phyloP scores from a whole-genome alignment of 1,140 invertebrate genomes.

The Drosophila kanapiae region DNA sequence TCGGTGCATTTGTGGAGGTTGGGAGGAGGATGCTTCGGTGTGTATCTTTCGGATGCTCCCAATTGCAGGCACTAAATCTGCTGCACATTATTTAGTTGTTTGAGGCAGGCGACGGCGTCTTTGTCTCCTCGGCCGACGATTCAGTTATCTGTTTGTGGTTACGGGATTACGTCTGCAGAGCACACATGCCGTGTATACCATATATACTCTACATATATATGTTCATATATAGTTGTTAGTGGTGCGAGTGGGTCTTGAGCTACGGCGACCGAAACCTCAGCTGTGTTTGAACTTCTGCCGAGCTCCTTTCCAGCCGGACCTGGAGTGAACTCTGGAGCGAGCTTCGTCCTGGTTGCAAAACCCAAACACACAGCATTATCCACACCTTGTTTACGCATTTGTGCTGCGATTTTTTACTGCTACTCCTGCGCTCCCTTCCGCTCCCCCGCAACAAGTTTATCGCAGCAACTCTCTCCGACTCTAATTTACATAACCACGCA shows the following conservation, averaged over 20 bases:
- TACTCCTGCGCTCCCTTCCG: constrained; percentile 20
- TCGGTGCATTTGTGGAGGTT: background rate
- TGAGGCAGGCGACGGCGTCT: constrained; percentile 43
- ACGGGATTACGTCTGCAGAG: constrained; percentile 64
- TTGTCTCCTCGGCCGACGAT: constrained; percentile 59
- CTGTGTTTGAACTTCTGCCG: constrained; percentile 42
- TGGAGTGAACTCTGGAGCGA: constrained; percentile 7
- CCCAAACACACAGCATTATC: constrained; percentile 14
- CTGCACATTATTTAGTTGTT: constrained; percentile 81
- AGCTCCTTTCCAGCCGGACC: constrained; percentile 28
- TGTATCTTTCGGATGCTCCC: constrained; percentile 46
- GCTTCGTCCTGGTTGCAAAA: constrained; percentile 9
- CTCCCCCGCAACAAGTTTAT: constrained; percentile 81
- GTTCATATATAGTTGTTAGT: constrained; percentile 2
- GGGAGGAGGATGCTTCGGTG: background rate
- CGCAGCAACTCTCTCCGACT: constrained; percentile 69
- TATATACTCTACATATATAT: constrained; percentile 2
- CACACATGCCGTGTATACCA: constrained; percentile 26
- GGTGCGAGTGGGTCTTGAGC: constrained; percentile 17
- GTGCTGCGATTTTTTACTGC: constrained; percentile 56
- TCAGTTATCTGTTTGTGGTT: constrained; percentile 74
- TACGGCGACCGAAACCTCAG: constrained; percentile 31
- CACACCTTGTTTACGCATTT: constrained; percentile 66
- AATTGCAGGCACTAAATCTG: constrained; percentile 63
- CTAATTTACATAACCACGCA: constrained; percentile 83